Evolutionary conservation across 2,888 invertebrate genomes (phyloP).

Genomic region (Capitulum mitella): DNA sequence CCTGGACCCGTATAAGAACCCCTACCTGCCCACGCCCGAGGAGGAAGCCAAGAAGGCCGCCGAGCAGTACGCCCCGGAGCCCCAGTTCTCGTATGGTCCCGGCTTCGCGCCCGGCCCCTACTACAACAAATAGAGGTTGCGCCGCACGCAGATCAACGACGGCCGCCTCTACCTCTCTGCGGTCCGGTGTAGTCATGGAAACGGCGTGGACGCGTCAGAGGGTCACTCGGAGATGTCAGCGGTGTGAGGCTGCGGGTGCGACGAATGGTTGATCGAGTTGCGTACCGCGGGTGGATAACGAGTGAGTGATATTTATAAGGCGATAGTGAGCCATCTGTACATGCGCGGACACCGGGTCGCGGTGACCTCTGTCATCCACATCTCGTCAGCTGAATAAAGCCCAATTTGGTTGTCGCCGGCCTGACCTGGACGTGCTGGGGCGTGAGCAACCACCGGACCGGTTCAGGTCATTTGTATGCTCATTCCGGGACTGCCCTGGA

Average conservation of each 20-base stretch:
- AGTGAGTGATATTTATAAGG: background rate
- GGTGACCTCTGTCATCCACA: no score
- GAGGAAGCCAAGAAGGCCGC: background rate
- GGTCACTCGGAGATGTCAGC: no score
- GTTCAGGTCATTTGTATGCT: no score
- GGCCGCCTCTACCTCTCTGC: background rate
- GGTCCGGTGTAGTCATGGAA: background rate
- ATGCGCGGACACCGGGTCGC: background rate
- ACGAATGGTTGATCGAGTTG: background rate
- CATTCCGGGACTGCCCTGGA: no score
- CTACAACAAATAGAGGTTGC: background rate
- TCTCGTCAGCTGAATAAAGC: no score
- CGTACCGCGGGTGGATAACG: background rate
- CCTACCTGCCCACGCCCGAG: conserved; percentile 66
- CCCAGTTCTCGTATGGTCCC: background rate
- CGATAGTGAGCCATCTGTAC: background rate
- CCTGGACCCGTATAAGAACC: conserved; percentile 70
- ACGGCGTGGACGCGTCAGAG: background rate
- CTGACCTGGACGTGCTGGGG: no score
- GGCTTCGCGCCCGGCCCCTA: background rate
- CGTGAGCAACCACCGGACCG: no score
- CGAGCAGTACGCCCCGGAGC: background rate
- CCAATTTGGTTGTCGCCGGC: no score
- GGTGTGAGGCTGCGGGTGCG: no score
- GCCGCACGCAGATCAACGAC: background rate